Base-by-base conservation (phyloP, 2,797 vertebrate genomes). In the Pipistrellus pipistrellus region DNA sequence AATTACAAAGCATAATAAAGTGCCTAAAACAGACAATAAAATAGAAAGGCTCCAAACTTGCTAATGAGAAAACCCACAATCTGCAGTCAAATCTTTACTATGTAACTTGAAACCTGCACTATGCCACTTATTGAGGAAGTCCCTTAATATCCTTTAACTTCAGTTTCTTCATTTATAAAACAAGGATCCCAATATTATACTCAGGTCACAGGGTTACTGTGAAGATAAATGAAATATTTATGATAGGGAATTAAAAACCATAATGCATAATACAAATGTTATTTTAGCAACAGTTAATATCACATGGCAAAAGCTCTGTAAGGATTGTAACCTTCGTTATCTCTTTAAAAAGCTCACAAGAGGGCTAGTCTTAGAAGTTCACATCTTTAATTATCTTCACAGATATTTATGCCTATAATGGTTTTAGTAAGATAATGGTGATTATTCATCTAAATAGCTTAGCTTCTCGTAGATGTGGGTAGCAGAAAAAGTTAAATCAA, bases 11-110 rank as follows among this genome's bases (percentile, higher is more conserved):
- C n/a, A 78, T n/a, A 30, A 73, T 77, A 55, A 62, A 88, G 55
- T 82, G 32, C 62, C 68, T 89, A 82, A 96, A 88, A 95, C 2
- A 95, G 55, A 7, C 27, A 93, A 87, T 82, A 87, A 76, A 96
- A 18, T 62, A 86, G 59, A 48, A 96, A 90, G 35, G 11, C 9
- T 86, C 41, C 55, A 81, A 81, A 93, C 84, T 77, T 96, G 46
- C 35, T 92, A 83, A 94, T 90, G 87, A 88, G 90, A 88, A 75
- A 48, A 14, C 69, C 13, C 8, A 25, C 62, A 85, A 53, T 23
- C 11, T 77, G 85, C 81, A 84, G 69, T 93, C 75, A 81, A 81
- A 69, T 86, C 20, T 92, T 90, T 38, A 84, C n/a, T 41, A 5
- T 81, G 30, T n/a, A 88, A 86, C 10, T 94, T 87, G 84, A 76